Base-by-base conservation (phyloP, 2,797 vertebrate genomes). In the Thalassophryne amazonica region DNA sequence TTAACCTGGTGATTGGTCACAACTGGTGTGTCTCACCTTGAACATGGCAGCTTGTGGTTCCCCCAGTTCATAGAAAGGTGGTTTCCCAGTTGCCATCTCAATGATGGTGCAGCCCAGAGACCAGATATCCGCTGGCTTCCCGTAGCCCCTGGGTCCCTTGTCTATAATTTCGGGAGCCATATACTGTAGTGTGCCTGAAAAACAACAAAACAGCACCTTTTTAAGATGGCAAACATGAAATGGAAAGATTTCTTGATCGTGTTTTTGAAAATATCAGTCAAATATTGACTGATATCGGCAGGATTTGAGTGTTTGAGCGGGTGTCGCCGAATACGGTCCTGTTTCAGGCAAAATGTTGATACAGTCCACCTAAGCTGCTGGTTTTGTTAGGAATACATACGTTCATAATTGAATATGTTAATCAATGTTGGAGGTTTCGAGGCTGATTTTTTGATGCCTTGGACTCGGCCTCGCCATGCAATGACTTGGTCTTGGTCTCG, bases 1-100 rank as follows among this genome's bases (percentile, higher is more conserved):
- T 24, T 11, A 9, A 10, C 23, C 9, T 1, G 3, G 1, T 27
- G 12, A 24, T 11, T 3, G 13, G 4, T 5, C 4, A 2, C 14
- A 25, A 21, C 27, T 3, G 7, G 12, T 2, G 17, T 22, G 6
- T 67, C 90, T 90, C 73, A 99, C 97, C 94, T 99, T 99, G 85
- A 99, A 99, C 97, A 99, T 99, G n/a, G 96, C 97, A 24, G 96
- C 97, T 69, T 99, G 97, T 0, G 97, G 97, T 43, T 99, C 97
- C 69, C 97, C 97, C 50, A 99, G 90, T 43, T 99, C 97, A 39
- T 98, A 95, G 81, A 99, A 99, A 0, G 97, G 97, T 3, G 97
- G 97, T 60, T 95, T 98, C 34, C 97, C 96, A 2, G 97, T 98
- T 11, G 97, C 97, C 97, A 99, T 99, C 80, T 99, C 97, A 28